Conservation (phyloP, 2,888 invertebrate species). For the Drosophila phalerata region DNA sequence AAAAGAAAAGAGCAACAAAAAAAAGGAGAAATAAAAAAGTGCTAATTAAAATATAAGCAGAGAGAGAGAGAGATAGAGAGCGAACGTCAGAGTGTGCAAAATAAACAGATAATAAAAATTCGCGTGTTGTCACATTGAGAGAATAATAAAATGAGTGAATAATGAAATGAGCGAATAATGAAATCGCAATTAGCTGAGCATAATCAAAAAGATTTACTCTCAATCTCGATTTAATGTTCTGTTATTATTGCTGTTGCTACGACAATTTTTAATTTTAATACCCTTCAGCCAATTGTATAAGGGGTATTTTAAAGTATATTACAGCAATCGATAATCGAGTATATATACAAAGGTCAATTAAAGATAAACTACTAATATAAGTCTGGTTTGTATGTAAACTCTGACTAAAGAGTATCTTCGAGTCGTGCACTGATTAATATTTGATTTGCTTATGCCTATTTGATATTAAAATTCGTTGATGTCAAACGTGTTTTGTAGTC, state of each 20-base stretch:
- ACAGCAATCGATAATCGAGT: too few species aligned
- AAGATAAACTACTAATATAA: too few species aligned
- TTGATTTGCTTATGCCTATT: conserved; percentile 41
- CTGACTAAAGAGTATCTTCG: not conserved
- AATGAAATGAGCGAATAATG: conserved; percentile 1
- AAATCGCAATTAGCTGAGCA: conserved; percentile 44
- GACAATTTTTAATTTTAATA: conserved; percentile 14
- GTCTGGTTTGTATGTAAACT: not conserved
- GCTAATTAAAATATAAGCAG: conserved; percentile 39
- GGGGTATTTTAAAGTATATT: not conserved
- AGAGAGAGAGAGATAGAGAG: not conserved
- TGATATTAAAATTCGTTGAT: conserved; percentile 64
- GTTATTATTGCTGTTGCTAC: conserved; percentile 11
- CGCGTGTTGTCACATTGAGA: conserved; percentile 15
- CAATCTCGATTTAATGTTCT: conserved; percentile 1
- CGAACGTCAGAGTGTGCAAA: conserved; percentile 7
- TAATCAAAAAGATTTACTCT: conserved; percentile 22
- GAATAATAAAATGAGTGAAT: not conserved
- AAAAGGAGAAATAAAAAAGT: conserved; percentile 5
- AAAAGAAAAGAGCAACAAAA: conserved; percentile 14
- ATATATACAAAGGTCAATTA: too few species aligned
- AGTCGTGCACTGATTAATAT: conserved; percentile 7
- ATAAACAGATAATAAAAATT: conserved; percentile 23
- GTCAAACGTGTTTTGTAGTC: conserved; percentile 70
- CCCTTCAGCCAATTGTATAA: not conserved